Evolutionary conservation across 2,888 invertebrate species (phyloP).

Genomic region (Acrobasis suavella): DNA sequence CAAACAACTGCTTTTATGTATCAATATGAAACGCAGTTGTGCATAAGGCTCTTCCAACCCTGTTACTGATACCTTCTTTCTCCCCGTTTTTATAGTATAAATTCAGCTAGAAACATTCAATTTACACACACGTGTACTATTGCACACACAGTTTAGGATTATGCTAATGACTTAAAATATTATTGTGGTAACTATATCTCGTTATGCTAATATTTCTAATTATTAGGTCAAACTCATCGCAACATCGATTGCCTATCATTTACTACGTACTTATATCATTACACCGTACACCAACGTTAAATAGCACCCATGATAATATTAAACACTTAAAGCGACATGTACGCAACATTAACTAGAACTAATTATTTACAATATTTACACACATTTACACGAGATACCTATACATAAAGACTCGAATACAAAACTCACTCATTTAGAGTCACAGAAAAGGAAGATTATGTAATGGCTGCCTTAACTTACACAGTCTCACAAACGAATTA

Average conservation of each 20-base stretch:
- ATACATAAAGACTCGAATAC: constrained; percentile 19
- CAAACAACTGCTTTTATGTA: constrained; percentile 25
- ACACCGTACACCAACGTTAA: constrained; percentile 74
- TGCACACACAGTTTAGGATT: constrained; percentile 73
- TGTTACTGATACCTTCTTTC: constrained; percentile 53
- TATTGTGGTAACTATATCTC: constrained; percentile 47
- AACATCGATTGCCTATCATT: constrained; percentile 44
- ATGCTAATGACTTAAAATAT: constrained; percentile 63
- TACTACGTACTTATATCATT: constrained; percentile 43
- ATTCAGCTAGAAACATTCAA: constrained; percentile 44
- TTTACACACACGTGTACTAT: constrained; percentile 64
- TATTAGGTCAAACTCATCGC: constrained; percentile 47
- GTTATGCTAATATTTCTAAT: constrained; percentile 38
- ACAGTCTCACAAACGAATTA: constrained; percentile 74
- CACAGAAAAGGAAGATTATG: constrained; percentile 41
- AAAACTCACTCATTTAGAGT: constrained; percentile 24
- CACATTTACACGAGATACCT: constrained; percentile 26
- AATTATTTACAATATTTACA: constrained; percentile 70
- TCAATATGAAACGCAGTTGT: not conserved
- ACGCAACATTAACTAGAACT: constrained; percentile 47
- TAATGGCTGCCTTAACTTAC: constrained; percentile 72
- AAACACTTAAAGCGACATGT: constrained; percentile 74
- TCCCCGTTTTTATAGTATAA: constrained; percentile 29
- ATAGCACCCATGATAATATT: constrained; percentile 80
- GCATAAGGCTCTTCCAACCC: constrained; percentile 63